Base-by-base conservation (phyloP, 2,113 vertebrate genomes). In the Chionis minor region DNA sequence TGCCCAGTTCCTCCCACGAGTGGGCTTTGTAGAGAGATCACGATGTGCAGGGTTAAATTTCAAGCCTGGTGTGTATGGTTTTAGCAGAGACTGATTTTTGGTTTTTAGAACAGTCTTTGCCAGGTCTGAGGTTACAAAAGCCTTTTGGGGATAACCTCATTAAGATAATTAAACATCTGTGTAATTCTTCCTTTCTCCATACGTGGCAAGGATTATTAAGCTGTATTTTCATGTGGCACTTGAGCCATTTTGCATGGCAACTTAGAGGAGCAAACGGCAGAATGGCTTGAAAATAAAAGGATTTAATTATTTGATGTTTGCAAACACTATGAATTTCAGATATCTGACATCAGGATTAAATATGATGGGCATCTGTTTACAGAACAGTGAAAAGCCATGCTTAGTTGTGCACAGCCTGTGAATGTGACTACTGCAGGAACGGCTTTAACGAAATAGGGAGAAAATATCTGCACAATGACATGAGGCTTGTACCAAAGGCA, bases 131-230 rank as follows among this genome's bases (percentile, higher is more conserved):
- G 88, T 94, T 95, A 85, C 59, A 81, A 93, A 95, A 93, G 83
- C 85, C 94, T 94, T 94, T 95, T 65, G 83, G 94, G 90, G 75
- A 92, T 97, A 96, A 94, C 80, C 88, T 97, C 71, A 95, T 97
- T 97, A 97, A 88, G 92, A 96, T 96, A 96, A 97, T 97, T 95
- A 96, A 97, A 96, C 94, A 96, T 97, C 91, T 97, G 94, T 96
- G 94, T 96, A 91, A 94, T 93, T 92, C 77, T 49, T 86, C 86
- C 74, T 88, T 89, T 93, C 73, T 96, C 88, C 92, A 90, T 94
- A 82, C 32, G 1, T 73, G 73, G 90, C 74, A 81, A 66, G 89
- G 86, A 89, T 95, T 94, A 95, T 95, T 94, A 97, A 96, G 52
- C 75, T 95, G 80, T 79, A 49, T 93, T 95, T 97, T 95, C 52